Percentiles rank a stretch among this genome's conserved stretches.
Conservation (phyloP, 2,888 invertebrate genomes). For the Acrobasis suavella region DNA sequence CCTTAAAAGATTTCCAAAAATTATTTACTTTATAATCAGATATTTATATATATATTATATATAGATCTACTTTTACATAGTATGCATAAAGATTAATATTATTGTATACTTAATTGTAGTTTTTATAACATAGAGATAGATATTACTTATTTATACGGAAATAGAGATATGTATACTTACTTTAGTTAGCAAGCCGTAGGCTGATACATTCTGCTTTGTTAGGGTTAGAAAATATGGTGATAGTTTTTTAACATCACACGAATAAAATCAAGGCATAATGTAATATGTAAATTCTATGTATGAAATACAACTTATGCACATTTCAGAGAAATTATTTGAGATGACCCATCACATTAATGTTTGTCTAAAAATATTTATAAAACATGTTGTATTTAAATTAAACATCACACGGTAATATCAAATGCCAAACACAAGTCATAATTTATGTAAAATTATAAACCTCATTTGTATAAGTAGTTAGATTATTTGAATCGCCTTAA, state of each 20-base stretch:
- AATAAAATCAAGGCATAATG: slow-evolving; percentile 72
- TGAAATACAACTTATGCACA: slow-evolving; percentile 21
- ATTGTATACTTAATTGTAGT: slow-evolving; percentile 76
- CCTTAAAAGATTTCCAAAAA: slow-evolving; percentile 78
- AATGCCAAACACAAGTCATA: slow-evolving; percentile 73
- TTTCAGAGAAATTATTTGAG: slow-evolving; percentile 10
- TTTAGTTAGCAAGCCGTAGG: slow-evolving; percentile 55
- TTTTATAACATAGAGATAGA: slow-evolving; percentile 75
- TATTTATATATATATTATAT: slow-evolving; percentile 70
- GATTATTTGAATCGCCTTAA: slow-evolving; percentile 72
- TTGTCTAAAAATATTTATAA: background rate
- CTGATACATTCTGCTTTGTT: slow-evolving; percentile 69
- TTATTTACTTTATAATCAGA: slow-evolving; percentile 79
- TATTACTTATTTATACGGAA: slow-evolving; percentile 73
- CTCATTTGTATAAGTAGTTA: slow-evolving; percentile 66
- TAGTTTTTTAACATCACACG: slow-evolving; percentile 55
- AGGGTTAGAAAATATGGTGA: slow-evolving; percentile 61
- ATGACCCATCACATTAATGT: slow-evolving; percentile 6
- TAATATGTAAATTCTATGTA: slow-evolving; percentile 64
- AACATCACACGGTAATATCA: slow-evolving; percentile 55
- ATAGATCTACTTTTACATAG: slow-evolving; percentile 79
- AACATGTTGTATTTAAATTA: slow-evolving; percentile 34
- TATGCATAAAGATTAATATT: slow-evolving; percentile 75
- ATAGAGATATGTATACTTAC: slow-evolving; percentile 70
- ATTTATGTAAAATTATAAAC: slow-evolving; percentile 60